A percentile compares a stretch with the other conserved stretches of the same genome.
Evolutionary conservation across 2,888 invertebrate genomes (phyloP).

Genomic region (Carpatolechia fugitivella): DNA sequence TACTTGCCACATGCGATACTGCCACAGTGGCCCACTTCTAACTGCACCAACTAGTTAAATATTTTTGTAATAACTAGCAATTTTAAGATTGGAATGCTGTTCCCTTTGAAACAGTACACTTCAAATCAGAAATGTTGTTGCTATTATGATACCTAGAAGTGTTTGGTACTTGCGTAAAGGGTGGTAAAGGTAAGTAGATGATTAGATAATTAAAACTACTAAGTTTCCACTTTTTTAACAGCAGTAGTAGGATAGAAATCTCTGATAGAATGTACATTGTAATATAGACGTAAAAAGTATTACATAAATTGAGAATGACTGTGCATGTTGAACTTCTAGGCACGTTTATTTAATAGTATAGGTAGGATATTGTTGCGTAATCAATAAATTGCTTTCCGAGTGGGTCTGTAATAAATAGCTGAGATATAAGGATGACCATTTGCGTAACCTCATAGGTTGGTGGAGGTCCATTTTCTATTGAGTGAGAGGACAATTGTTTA

Average conservation of each 20-base stretch:
- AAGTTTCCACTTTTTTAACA: too few species aligned
- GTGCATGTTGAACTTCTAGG: not conserved
- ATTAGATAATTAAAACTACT: too few species aligned
- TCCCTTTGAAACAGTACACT: not conserved
- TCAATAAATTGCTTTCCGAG: not conserved
- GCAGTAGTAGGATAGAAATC: not conserved
- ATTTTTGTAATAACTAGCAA: slow-evolving; percentile 1
- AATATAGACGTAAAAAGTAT: too few species aligned
- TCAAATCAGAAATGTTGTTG: not conserved
- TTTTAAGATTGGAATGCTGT: slow-evolving; percentile 1
- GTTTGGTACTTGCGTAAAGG: too few species aligned
- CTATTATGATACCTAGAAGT: not conserved
- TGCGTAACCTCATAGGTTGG: slow-evolving; percentile 35
- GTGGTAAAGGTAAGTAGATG: too few species aligned
- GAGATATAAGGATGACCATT: slow-evolving; percentile 18
- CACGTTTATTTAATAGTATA: not conserved
- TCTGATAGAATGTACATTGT: too few species aligned
- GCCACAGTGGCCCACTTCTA: slow-evolving; percentile 62
- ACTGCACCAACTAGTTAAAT: slow-evolving; percentile 30
- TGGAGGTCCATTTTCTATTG: slow-evolving; percentile 37
- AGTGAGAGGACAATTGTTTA: slow-evolving; percentile 45
- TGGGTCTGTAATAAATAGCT: not conserved
- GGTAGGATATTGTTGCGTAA: not conserved
- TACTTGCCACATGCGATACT: slow-evolving; percentile 51
- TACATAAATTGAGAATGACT: not conserved